Evolutionary conservation across 2,797 vertebrate species (phyloP).

Genomic region (Ataeniobius toweri): DNA sequence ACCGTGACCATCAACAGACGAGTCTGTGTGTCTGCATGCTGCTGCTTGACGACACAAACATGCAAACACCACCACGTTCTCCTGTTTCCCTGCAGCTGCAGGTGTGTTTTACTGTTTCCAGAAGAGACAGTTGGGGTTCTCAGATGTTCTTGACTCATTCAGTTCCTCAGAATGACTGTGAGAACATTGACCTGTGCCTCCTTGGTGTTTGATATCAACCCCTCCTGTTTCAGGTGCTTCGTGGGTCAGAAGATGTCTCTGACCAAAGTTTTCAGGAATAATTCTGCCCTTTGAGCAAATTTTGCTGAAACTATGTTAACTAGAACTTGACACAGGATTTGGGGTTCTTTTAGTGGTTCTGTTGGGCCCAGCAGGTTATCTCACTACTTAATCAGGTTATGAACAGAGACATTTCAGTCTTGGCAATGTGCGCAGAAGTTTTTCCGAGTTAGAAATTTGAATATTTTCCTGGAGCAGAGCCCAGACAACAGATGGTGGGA

Average conservation of each 20-base stretch:
- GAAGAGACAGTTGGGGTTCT: background rate
- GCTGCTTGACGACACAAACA: background rate
- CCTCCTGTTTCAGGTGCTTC: no score
- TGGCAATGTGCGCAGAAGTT: background rate
- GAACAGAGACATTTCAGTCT: background rate
- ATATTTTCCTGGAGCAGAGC: conserved; percentile 4
- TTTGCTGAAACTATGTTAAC: no score
- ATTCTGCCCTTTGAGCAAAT: no score
- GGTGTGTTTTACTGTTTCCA: no score
- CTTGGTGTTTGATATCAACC: no score
- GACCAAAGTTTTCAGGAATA: no score
- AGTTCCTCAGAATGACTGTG: background rate
- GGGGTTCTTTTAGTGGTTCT: background rate
- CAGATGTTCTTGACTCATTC: background rate
- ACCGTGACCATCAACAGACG: no score
- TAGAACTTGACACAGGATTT: no score
- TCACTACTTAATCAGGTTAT: background rate
- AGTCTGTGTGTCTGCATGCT: background rate
- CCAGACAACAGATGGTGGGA: background rate
- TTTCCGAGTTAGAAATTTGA: background rate
- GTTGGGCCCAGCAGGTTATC: background rate
- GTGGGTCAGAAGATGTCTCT: no score
- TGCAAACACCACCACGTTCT: background rate
- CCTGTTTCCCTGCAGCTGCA: no score
- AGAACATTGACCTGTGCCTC: no score